Conservation (phyloP, 2,797 vertebrate genomes). For the Arrhamphus sclerolepis region DNA sequence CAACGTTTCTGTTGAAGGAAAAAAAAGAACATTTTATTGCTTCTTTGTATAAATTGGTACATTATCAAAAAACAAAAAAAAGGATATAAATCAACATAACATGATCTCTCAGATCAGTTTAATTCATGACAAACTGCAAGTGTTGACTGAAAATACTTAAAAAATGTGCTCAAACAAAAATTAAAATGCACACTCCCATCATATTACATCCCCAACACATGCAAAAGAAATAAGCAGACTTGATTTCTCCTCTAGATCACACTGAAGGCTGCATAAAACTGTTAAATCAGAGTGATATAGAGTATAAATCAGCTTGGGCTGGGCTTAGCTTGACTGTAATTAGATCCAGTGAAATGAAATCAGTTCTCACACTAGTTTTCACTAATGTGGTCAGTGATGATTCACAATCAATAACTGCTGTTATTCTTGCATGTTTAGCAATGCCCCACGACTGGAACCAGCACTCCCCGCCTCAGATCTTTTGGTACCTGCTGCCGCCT, state of each 20-base stretch:
- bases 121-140: slow-evolving; percentile 19
- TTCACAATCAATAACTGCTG: slow-evolving; percentile 15
- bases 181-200: slow-evolving; percentile 25
- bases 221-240: slow-evolving; percentile 34
- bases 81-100: neutral
- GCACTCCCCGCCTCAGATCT: slow-evolving; percentile 6
- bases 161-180: too few species aligned
- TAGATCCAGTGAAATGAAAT: slow-evolving; percentile 40
- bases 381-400: slow-evolving; percentile 1
- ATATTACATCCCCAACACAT: slow-evolving; percentile 45
- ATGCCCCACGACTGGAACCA: slow-evolving; percentile 35
- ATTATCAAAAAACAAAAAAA: slow-evolving; percentile 8
- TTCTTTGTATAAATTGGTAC: slow-evolving; percentile 40
- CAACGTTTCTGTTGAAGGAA: slow-evolving; percentile 8
- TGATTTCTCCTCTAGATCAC: slow-evolving; percentile 53
- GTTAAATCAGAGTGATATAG: slow-evolving; percentile 22
- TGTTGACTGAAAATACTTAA: neutral
- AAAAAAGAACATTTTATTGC: slow-evolving; percentile 15
- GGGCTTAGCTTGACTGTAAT: neutral
- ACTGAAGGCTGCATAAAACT: slow-evolving; percentile 35
- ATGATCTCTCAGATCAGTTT: slow-evolving; percentile 22
- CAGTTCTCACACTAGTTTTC: neutral
- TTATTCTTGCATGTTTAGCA: slow-evolving; percentile 41
- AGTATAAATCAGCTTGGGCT: slow-evolving; percentile 10
- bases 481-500: slow-evolving; percentile 53